Conservation (phyloP, 2,113 vertebrate species). For the Origma solitaria region DNA sequence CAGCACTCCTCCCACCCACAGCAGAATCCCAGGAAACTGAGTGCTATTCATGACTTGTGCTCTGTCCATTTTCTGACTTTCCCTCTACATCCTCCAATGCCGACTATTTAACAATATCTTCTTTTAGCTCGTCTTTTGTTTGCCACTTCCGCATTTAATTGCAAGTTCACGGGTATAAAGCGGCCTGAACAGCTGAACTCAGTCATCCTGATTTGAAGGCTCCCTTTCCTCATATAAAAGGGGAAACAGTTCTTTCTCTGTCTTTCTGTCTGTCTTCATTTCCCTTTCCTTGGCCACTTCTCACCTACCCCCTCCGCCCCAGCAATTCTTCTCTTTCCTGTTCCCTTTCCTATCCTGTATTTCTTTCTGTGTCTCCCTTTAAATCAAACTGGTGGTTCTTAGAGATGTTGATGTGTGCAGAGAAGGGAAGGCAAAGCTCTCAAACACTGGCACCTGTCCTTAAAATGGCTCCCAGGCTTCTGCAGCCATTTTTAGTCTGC, state of each 20-base stretch:
- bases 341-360: not conserved
- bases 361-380: not conserved
- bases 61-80: constrained; percentile 65
- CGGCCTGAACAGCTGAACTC: constrained; percentile 77
- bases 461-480: not conserved
- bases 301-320: not conserved
- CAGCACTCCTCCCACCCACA: constrained; percentile 56
- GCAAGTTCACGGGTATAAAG: constrained; percentile 86
- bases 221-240: constrained; percentile 40
- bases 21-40: constrained; percentile 69
- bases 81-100: constrained; percentile 45
- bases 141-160: constrained; percentile 87
- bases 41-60: constrained; percentile 78
- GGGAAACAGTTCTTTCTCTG: constrained; percentile 67
- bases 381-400: not conserved
- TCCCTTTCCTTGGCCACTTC: constrained; percentile 40
- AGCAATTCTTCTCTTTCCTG: not conserved
- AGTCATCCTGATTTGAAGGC: constrained; percentile 39
- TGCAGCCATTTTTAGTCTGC: not conserved
- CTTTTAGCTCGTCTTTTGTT: constrained; percentile 79
- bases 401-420: not conserved
- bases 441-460: not conserved
- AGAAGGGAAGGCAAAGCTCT: not conserved
- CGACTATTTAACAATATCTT: constrained; percentile 77
- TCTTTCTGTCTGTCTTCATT: constrained; percentile 29